Base-by-base conservation (phyloP, 2,113 vertebrate genomes). In the Helogale parvula region DNA sequence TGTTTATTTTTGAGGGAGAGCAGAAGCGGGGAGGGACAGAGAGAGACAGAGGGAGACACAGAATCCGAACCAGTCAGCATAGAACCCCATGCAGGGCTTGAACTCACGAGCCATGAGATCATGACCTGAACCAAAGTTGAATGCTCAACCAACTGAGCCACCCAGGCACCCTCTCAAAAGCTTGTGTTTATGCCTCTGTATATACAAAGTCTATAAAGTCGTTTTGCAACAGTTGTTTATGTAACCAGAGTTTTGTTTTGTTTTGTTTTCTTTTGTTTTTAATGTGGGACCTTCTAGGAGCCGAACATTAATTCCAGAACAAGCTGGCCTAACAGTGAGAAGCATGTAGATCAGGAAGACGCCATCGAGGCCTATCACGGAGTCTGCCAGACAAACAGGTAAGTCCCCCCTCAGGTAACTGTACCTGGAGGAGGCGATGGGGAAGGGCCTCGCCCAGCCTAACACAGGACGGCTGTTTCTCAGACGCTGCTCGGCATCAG, bases 301-400 rank as follows among this genome's bases (percentile, higher is more conserved):
- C 94, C 98, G 0, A 95, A 8, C 68, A 93, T 96, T 68, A 88
- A 96, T 65, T 86, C 88, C 45, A 96, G 57, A 1, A 95, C 98
- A 76, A 99, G 98, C 41, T 99, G 98, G 98, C 98, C 98, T 0
- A 99, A 98, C 98, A 99, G 99, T 6, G 99, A 99, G 83, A 99
- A 98, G 91, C 98, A 99, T 0, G 68, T 99, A 5, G 99, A 99
- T 80, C 98, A 98, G 94, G 99, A 99, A 27, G 99, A 99, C 0
- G 99, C 97, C 0, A 98, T 99, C 0, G 98, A 98, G 92, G 99
- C 99, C 4, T 99, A 99, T 74, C 99, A 99, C 15, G 99, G 99
- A 13, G 98, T 99, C 93, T 99, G 98, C 1, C 99, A 99, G 98
- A 99, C 99, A 0, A 99, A 99, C 88, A 98, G 99, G 99, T 99